These are phyloP conservation scores for Agrotis exclamationis DNA, from an alignment of 2,888 invertebrate genomes.

Conservation along the genomic window DNA sequence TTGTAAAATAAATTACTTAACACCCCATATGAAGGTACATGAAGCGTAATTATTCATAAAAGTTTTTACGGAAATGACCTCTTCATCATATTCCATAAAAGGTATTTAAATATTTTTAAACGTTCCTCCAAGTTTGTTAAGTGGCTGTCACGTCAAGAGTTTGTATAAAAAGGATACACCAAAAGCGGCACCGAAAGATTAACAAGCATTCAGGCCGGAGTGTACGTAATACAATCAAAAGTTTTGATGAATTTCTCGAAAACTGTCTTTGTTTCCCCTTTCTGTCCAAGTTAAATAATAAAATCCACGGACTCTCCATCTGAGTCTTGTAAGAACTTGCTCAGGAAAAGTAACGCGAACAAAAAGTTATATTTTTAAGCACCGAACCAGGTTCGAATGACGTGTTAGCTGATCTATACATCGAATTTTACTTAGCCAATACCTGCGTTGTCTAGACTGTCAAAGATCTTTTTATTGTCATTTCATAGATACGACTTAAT, in stretches of 20 bases:
- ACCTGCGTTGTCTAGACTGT: constrained; percentile 55
- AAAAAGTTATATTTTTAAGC: constrained; percentile 58
- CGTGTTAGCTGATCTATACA: constrained; percentile 46
- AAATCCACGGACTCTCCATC: constrained; percentile 79
- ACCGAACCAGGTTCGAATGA: constrained; percentile 47
- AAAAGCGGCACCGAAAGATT: constrained; percentile 79
- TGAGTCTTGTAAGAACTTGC: constrained; percentile 74
- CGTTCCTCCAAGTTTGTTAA: constrained; percentile 61
- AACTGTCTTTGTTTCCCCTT: constrained; percentile 88
- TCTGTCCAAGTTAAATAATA: constrained; percentile 86
- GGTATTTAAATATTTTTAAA: constrained; percentile 28
- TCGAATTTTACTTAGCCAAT: constrained; percentile 55
- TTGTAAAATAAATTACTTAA: not conserved
- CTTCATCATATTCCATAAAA: constrained; percentile 21
- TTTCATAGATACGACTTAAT: constrained; percentile 11
- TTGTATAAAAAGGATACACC: constrained; percentile 70
- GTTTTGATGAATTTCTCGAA: constrained; percentile 89
- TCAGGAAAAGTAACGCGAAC: constrained; percentile 65
- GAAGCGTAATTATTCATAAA: not conserved
- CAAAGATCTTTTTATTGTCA: constrained; percentile 43
- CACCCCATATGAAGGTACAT: not conserved
- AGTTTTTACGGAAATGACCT: not conserved
- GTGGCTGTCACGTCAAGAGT: constrained; percentile 66
- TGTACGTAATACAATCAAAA: constrained; percentile 89
- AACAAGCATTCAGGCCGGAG: constrained; percentile 80